Evolutionary conservation across 2,797 vertebrate genomes (phyloP).

Genomic region (Peromyscus nudipes): DNA sequence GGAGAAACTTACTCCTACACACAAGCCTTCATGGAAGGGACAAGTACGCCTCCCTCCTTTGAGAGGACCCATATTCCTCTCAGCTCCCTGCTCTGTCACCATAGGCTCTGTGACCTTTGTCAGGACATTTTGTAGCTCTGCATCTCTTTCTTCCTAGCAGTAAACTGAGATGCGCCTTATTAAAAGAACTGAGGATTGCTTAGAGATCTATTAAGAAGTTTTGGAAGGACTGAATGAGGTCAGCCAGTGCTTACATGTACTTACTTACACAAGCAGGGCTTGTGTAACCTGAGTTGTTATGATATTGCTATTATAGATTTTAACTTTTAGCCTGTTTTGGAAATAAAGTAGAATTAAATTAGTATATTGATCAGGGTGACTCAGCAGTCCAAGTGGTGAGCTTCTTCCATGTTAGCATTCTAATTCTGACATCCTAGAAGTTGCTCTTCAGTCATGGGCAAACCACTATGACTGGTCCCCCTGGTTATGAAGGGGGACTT

Average conservation of each 20-base stretch:
- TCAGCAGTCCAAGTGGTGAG: neutral
- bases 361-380: neutral
- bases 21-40: neutral
- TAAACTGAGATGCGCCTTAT: neutral
- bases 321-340: neutral
- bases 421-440: neutral
- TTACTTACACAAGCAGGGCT: neutral
- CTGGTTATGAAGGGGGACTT: neutral
- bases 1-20: too few relatives aligned
- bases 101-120: neutral
- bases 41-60: neutral
- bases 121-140: neutral
- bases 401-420: neutral
- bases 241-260: neutral
- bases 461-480: neutral
- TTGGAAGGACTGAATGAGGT: constrained; percentile 11
- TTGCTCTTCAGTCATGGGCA: neutral
- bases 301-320: neutral
- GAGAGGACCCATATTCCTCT: neutral
- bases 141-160: neutral
- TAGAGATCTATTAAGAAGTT: neutral
- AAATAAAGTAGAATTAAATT: neutral
- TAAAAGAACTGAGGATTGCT: neutral
- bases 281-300: neutral
- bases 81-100: neutral